Evolutionary conservation across 2,888 invertebrate genomes (phyloP).

Genomic region (Lasioglossum figueresi): DNA sequence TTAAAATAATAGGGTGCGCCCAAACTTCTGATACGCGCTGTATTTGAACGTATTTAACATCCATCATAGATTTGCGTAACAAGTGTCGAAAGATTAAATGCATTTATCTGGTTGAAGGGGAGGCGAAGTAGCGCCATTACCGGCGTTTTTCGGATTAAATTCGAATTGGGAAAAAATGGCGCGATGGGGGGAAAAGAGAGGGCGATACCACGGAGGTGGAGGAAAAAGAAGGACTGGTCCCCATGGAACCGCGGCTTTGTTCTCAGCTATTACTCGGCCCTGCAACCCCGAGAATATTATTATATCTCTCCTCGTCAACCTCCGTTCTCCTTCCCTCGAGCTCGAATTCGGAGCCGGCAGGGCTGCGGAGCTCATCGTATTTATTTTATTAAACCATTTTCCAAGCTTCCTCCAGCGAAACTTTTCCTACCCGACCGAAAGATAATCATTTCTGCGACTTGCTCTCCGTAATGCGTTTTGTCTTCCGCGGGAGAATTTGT

Average conservation of each 20-base stretch:
- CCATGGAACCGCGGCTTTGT: conserved; percentile 82
- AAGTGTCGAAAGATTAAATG: conserved; percentile 57
- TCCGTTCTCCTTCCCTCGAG: conserved; percentile 52
- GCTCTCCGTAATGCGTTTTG: conserved; percentile 35
- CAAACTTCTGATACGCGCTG: too few species aligned
- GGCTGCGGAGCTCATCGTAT: conserved; percentile 76
- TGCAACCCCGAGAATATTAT: conserved; percentile 83
- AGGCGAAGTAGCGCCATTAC: conserved; percentile 69
- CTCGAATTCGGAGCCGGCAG: conserved; percentile 65
- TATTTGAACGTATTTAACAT: not conserved
- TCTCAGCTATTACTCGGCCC: conserved; percentile 83
- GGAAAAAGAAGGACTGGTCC: conserved; percentile 65
- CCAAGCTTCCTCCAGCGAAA: conserved; percentile 62
- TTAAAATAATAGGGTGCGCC: too few species aligned
- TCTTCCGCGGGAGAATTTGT: conserved; percentile 18
- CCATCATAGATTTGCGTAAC: conserved; percentile 16
- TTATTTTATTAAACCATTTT: conserved; percentile 84
- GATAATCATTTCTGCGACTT: conserved; percentile 59
- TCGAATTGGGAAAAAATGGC: conserved; percentile 75
- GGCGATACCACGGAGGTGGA: conserved; percentile 51
- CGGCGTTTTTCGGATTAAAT: conserved; percentile 82
- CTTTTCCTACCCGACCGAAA: conserved; percentile 49
- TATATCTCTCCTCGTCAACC: conserved; percentile 81
- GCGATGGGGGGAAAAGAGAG: not conserved
- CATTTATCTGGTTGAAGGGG: conserved; percentile 30